Conservation (phyloP, 2,797 vertebrate species). For the Sebastes taczanowskii region DNA sequence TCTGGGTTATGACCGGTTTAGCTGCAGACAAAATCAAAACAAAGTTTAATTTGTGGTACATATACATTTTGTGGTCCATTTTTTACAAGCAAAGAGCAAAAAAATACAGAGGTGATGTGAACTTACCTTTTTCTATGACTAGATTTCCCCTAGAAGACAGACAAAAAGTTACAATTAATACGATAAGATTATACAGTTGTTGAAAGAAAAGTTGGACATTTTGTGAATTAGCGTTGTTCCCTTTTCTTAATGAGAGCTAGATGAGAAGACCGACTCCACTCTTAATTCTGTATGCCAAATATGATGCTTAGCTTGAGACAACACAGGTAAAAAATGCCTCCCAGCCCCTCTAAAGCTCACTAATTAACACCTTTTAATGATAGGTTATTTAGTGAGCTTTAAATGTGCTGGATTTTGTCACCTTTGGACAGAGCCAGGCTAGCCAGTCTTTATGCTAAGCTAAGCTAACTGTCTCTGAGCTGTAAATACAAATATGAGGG, state of each 20-base stretch:
- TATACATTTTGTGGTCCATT: not conserved
- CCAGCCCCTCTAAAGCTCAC: not conserved
- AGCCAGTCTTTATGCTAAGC: not conserved
- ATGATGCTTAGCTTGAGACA: not conserved
- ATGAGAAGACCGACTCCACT: not conserved
- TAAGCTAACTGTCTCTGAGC: not conserved
- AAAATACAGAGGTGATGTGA: not conserved
- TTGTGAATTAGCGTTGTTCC: not conserved
- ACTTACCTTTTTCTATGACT: conserved; percentile 69
- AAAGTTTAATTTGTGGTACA: not conserved
- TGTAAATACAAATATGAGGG: not conserved
- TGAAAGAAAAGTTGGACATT: not conserved
- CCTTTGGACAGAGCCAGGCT: not conserved
- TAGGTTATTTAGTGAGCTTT: not conserved
- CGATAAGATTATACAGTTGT: not conserved
- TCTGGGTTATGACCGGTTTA: conserved; percentile 75
- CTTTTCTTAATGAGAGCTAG: not conserved
- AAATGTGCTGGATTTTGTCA: not conserved
- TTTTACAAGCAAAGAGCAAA: not conserved
- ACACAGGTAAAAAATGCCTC: not conserved
- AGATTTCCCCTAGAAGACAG: conserved; percentile 26
- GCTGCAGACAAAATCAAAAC: conserved; percentile 34
- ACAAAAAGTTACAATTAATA: not conserved
- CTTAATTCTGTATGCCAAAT: not conserved
- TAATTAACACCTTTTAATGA: not conserved